phyloP scores from a whole-genome alignment of 2,797 vertebrate genomes.

The Takifugu rubripes region DNA sequence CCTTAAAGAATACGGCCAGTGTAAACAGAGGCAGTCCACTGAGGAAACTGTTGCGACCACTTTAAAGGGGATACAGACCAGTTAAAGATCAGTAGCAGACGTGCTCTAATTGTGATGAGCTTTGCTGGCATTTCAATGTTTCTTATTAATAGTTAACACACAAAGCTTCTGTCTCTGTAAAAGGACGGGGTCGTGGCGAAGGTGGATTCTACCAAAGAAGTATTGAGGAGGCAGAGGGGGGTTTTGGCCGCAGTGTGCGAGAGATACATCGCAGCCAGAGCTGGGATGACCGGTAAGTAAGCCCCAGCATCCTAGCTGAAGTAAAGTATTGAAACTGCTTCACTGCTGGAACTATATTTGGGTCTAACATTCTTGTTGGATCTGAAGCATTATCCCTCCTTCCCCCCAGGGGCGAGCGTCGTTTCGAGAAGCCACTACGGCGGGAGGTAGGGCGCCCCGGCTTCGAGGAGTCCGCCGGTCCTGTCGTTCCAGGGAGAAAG shows the following conservation, averaged over 20 bases:
- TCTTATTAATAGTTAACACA: not conserved
- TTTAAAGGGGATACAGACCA: no score
- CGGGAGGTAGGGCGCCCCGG: constrained; percentile 83
- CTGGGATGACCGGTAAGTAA: constrained; percentile 88
- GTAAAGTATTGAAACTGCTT: not conserved
- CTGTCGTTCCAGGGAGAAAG: constrained; percentile 71
- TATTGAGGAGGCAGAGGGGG: constrained; percentile 84
- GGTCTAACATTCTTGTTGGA: constrained; percentile 2
- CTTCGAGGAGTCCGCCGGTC: constrained; percentile 78
- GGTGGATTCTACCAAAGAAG: constrained; percentile 91
- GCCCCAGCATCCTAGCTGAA: not conserved
- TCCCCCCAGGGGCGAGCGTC: constrained; percentile 80
- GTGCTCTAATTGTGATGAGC: no score
- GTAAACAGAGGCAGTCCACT: constrained; percentile 37
- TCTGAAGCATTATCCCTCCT: constrained; percentile 16
- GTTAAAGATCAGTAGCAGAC: no score
- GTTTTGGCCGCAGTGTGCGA: constrained; percentile 81
- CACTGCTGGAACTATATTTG: not conserved
- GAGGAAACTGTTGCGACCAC: no score
- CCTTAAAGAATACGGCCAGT: constrained; percentile 42
- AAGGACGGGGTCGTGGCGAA: constrained; percentile 89
- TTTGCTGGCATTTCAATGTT: not conserved
- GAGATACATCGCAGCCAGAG: constrained; percentile 93
- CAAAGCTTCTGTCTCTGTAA: not conserved
- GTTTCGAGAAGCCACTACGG: constrained; percentile 88